A percentile compares a stretch with the other conserved stretches of the same genome.
Conservation (phyloP, 2,888 invertebrate species). For the Argyra leucocephala region DNA sequence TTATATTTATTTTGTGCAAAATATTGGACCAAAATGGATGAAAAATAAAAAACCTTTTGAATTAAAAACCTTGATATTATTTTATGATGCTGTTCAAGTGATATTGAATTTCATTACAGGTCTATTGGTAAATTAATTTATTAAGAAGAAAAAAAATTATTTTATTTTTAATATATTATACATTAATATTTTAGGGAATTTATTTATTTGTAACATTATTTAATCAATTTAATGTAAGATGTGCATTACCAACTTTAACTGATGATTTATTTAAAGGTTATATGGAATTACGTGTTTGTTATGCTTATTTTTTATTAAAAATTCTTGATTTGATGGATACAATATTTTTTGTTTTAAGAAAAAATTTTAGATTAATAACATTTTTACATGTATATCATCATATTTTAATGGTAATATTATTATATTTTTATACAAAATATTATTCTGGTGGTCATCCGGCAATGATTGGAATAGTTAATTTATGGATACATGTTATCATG, state of each 20-base stretch:
- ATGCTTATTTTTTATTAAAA: conserved; percentile 55
- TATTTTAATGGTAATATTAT: conserved; percentile 49
- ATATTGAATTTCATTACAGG: conserved; percentile 2
- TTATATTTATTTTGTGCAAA: conserved; percentile 58
- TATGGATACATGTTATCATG: conserved; percentile 68
- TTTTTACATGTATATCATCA: conserved; percentile 64
- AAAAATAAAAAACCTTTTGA: conserved; percentile 52
- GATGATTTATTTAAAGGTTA: background rate
- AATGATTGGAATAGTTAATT: conserved; percentile 57
- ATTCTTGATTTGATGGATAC: conserved; percentile 56
- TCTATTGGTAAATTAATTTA: background rate
- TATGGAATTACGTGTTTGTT: conserved; percentile 28
- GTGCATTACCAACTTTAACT: background rate
- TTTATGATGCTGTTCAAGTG: conserved; percentile 16
- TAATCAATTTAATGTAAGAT: background rate
- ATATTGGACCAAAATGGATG: conserved; percentile 61
- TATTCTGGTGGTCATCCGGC: conserved; percentile 56
- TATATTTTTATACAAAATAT: conserved; percentile 52
- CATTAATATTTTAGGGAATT: background rate
- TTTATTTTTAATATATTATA: background rate
- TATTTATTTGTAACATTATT: background rate
- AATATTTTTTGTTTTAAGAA: conserved; percentile 56
- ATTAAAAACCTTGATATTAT: conserved; percentile 48
- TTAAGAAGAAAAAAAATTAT: too few species aligned
- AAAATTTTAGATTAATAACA: conserved; percentile 56